Evolutionary conservation across 2,113 vertebrate species (phyloP).

Genomic region (Aegypius monachus): DNA sequence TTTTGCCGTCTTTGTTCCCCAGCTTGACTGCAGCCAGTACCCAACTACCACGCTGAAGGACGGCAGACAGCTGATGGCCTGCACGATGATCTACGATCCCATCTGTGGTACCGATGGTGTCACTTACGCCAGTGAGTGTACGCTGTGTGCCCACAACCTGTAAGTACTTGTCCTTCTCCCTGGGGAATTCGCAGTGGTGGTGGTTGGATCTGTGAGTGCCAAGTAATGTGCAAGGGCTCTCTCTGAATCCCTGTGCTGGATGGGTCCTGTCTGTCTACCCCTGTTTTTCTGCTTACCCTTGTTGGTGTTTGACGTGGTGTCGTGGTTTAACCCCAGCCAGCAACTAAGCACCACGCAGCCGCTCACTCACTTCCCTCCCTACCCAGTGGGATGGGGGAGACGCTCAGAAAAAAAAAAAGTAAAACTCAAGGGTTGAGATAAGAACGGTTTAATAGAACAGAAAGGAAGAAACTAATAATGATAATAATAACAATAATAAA

Average conservation of each 20-base stretch:
- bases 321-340: too few relatives aligned
- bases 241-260: background rate
- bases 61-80: background rate
- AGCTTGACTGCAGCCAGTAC: slow-evolving; percentile 44
- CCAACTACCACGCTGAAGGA: rapidly evolving
- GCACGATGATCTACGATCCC: background rate
- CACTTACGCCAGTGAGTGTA: slow-evolving; percentile 44
- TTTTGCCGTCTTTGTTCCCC: background rate
- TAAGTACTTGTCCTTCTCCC: background rate
- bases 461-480: too few relatives aligned
- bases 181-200: background rate
- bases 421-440: too few relatives aligned
- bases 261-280: background rate
- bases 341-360: too few relatives aligned
- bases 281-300: background rate
- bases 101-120: background rate
- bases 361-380: too few relatives aligned
- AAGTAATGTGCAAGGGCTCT: background rate
- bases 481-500: too few relatives aligned
- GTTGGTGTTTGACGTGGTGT: background rate
- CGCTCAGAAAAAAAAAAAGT: too few relatives aligned
- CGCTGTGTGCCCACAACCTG: slow-evolving; percentile 18
- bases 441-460: too few relatives aligned
- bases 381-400: too few relatives aligned
- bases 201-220: background rate